Evolutionary conservation across 2,113 vertebrate species (phyloP).

Genomic region (Silurus meridionalis): DNA sequence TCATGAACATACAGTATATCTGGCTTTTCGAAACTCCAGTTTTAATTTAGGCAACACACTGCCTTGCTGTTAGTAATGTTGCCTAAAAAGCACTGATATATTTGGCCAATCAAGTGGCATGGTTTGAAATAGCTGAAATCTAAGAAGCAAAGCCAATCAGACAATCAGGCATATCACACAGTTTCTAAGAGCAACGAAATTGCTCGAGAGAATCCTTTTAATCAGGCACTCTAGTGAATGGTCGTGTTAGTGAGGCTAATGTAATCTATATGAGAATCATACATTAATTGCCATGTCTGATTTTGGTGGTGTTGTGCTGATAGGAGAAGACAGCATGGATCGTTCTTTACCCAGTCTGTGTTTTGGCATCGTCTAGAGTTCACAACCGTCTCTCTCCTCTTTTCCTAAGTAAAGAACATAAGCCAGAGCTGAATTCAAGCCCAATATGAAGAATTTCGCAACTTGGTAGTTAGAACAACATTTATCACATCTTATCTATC

Average conservation of each 20-base stretch:
- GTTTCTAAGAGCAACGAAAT: constrained; percentile 71
- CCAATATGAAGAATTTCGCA: background rate
- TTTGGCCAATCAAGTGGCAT: background rate
- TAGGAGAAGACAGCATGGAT: constrained; percentile 61
- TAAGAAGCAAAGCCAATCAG: constrained; percentile 51
- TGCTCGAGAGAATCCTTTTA: constrained; percentile 69
- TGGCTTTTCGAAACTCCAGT: background rate
- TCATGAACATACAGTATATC: background rate
- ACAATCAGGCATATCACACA: constrained; percentile 51
- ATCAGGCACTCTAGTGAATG: constrained; percentile 67
- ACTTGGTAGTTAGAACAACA: background rate
- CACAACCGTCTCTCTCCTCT: background rate
- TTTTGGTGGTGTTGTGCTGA: constrained; percentile 63
- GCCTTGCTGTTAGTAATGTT: background rate
- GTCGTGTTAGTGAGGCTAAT: constrained; percentile 63
- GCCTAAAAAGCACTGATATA: constrained; percentile 44
- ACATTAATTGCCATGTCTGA: constrained; percentile 70
- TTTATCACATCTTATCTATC: constrained; percentile 2
- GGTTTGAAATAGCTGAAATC: constrained; percentile 30
- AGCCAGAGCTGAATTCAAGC: background rate
- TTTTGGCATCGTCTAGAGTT: background rate
- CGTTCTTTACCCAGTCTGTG: constrained; percentile 48
- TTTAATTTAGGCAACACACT: background rate
- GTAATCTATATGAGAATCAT: constrained; percentile 69
- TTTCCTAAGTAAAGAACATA: background rate